Percentiles rank a stretch among this genome's conserved stretches.
Evolutionary conservation across 2,113 vertebrate genomes (phyloP).

Genomic region (Garra rufa): DNA sequence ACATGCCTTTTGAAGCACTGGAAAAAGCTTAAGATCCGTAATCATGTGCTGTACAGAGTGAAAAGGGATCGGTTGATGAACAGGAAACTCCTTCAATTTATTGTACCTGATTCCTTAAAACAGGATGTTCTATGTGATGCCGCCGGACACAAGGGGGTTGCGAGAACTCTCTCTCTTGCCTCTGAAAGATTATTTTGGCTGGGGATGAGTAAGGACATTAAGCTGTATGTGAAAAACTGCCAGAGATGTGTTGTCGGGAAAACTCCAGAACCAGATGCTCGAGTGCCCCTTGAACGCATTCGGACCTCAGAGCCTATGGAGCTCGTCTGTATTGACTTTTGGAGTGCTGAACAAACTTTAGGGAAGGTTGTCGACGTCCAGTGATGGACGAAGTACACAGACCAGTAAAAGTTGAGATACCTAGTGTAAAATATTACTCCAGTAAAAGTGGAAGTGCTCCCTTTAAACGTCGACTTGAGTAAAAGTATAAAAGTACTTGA

Average conservation of each 20-base stretch:
- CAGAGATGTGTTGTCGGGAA: not conserved
- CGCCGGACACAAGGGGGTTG: not conserved
- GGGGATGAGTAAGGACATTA: not conserved
- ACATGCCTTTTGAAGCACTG: too few species aligned
- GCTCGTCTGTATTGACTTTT: not conserved
- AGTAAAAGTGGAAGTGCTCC: not conserved
- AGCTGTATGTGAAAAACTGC: not conserved
- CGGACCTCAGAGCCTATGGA: not conserved
- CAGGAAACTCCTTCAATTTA: too few species aligned
- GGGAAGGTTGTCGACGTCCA: too few species aligned
- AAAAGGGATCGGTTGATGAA: too few species aligned
- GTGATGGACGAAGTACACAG: not conserved
- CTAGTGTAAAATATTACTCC: not conserved
- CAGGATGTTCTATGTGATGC: not conserved
- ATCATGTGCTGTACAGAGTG: too few species aligned
- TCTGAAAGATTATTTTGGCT: not conserved
- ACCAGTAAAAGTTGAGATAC: conserved; percentile 5
- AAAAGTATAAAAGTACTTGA: too few species aligned
- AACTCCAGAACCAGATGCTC: not conserved
- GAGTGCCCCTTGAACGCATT: not conserved
- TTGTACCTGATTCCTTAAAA: conserved; percentile 4
- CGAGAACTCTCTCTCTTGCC: not conserved
- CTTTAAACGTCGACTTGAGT: too few species aligned
- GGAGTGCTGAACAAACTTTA: conserved; percentile 9
- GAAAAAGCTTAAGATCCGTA: too few species aligned